Percentiles rank a stretch among this genome's conserved stretches.
These are phyloP conservation scores for Pseudococcus viburni DNA, from an alignment of 2,888 invertebrate species.

Conservation along the genomic window DNA sequence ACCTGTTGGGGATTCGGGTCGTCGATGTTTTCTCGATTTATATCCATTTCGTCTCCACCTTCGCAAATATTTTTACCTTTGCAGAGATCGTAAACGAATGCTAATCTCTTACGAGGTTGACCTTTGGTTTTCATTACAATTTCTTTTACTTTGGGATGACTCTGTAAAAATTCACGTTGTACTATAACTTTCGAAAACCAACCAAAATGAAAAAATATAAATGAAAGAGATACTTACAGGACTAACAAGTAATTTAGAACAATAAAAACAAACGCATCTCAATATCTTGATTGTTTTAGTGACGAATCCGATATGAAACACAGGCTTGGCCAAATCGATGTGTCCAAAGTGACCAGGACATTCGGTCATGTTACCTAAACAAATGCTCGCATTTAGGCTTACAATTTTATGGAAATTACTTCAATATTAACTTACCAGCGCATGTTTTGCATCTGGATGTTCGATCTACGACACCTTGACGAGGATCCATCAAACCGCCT, in stretches of 20 bases:
- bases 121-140: slow-evolving; percentile 96
- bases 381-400: background rate
- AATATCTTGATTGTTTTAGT: slow-evolving; percentile 97
- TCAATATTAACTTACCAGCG: slow-evolving; percentile 75
- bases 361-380: slow-evolving; percentile 90
- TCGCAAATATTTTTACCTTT: slow-evolving; percentile 99
- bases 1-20: slow-evolving; percentile 69
- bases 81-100: slow-evolving; percentile 97
- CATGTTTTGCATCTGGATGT: slow-evolving; percentile 95
- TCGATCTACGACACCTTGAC: slow-evolving; percentile 97
- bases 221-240: slow-evolving; percentile 79
- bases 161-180: slow-evolving; percentile 73
- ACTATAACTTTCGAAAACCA: background rate
- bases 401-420: too few relatives aligned
- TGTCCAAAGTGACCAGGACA: slow-evolving; percentile 99
- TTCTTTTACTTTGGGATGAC: slow-evolving; percentile 93
- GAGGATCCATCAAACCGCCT: slow-evolving; percentile 98
- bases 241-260: slow-evolving; percentile 95
- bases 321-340: slow-evolving; percentile 97
- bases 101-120: slow-evolving; percentile 93
- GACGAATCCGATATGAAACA: slow-evolving; percentile 97
- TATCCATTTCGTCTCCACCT: slow-evolving; percentile 98
- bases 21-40: slow-evolving; percentile 77
- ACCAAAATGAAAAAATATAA: background rate
- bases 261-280: slow-evolving; percentile 99